phyloP scores from a whole-genome alignment of 1,140 invertebrate species.

The Platyscapa corneri region DNA sequence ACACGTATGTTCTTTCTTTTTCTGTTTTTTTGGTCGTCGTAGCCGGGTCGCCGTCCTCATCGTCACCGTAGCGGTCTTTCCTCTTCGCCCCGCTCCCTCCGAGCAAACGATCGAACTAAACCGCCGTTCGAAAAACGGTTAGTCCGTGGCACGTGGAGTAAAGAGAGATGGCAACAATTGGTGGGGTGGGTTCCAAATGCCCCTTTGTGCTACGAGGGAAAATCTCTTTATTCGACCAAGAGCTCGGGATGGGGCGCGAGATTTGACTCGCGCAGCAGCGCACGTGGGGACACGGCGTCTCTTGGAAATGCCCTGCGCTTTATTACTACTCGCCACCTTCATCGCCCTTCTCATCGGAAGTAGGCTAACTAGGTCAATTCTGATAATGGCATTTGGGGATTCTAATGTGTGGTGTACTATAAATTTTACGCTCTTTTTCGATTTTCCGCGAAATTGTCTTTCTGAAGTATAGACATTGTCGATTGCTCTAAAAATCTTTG shows the following conservation, averaged over 20 bases:
- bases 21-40: background rate
- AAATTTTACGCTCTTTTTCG: too few relatives aligned
- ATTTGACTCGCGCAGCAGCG: background rate
- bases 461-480: too few relatives aligned
- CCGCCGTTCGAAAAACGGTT: slow-evolving; percentile 56
- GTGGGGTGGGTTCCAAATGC: slow-evolving; percentile 9
- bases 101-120: slow-evolving; percentile 19
- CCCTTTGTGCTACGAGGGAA: slow-evolving; percentile 16
- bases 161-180: slow-evolving; percentile 11
- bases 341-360: background rate
- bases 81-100: background rate
- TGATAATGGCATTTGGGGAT: too few relatives aligned
- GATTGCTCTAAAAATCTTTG: too few relatives aligned
- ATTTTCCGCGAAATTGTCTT: too few relatives aligned
- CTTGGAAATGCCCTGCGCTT: background rate
- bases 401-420: too few relatives aligned
- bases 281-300: background rate
- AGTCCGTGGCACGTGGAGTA: slow-evolving; percentile 34
- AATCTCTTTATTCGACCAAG: slow-evolving; percentile 40
- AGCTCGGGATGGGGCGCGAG: background rate
- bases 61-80: background rate
- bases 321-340: too few relatives aligned
- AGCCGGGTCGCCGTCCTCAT: background rate
- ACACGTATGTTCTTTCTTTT: background rate
- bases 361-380: background rate